phyloP scores from a whole-genome alignment of 2,113 vertebrate genomes.

The Cavia porcellus region DNA sequence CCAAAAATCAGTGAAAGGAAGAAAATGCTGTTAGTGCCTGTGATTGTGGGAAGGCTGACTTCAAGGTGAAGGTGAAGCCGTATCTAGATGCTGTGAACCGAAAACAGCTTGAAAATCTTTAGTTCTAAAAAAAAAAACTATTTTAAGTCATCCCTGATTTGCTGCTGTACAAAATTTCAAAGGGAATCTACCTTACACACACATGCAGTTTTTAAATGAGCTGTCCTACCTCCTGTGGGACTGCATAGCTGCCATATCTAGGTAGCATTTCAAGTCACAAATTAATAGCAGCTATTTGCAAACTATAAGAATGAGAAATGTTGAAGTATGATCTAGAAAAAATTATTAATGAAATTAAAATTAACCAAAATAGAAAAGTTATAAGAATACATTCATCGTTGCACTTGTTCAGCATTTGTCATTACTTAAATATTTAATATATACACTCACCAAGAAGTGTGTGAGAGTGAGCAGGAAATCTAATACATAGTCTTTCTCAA shows the following conservation, averaged over 20 bases:
- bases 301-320: not conserved
- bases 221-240: not conserved
- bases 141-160: conserved; percentile 42
- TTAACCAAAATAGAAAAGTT: not conserved
- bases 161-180: conserved; percentile 51
- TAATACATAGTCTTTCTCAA: not conserved
- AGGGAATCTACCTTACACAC: conserved; percentile 17
- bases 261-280: not conserved
- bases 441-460: not conserved
- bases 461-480: not conserved
- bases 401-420: not conserved
- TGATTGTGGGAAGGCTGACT: conserved; percentile 49
- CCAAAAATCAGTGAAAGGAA: conserved; percentile 76
- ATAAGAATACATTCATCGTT: not conserved
- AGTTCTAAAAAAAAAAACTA: not conserved
- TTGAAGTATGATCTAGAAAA: not conserved
- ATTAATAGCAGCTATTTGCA: not conserved
- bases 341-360: conserved; percentile 21
- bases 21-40: conserved; percentile 61
- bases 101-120: conserved; percentile 42
- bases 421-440: not conserved
- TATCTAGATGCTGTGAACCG: conserved; percentile 54
- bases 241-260: not conserved
- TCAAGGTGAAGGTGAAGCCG: conserved; percentile 60
- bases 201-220: conserved; percentile 15